phyloP scores from a whole-genome alignment of 2,888 invertebrate genomes.

The Lypha dubia region DNA sequence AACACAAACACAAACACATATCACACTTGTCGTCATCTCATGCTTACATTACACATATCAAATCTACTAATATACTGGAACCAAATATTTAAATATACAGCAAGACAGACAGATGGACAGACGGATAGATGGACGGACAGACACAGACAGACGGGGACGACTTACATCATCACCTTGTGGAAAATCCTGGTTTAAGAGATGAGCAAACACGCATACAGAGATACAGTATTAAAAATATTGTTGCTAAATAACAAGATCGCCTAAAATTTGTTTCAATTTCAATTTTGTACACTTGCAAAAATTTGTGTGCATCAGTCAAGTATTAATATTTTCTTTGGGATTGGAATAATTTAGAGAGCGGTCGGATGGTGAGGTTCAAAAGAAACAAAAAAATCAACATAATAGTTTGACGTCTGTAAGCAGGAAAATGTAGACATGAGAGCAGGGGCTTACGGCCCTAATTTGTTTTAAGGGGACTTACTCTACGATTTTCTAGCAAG shows the following conservation, averaged over 20 bases:
- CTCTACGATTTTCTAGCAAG: too few relatives aligned
- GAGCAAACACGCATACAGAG: neutral
- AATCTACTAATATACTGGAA: neutral
- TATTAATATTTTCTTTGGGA: too few relatives aligned
- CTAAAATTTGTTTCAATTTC: conserved; percentile 18
- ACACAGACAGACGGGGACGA: neutral
- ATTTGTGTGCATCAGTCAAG: too few relatives aligned
- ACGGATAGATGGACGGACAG: too few relatives aligned
- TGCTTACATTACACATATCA: conserved; percentile 29
- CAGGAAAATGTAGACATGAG: too few relatives aligned
- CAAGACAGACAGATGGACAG: too few relatives aligned
- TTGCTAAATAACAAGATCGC: conserved; percentile 57
- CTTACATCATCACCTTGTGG: conserved; percentile 47
- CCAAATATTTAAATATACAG: conserved; percentile 10
- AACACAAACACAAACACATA: conserved; percentile 9
- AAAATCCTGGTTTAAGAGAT: conserved; percentile 19
- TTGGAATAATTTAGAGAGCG: too few relatives aligned
- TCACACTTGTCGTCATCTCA: neutral
- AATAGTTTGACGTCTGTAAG: too few relatives aligned
- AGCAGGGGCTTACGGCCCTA: too few relatives aligned
- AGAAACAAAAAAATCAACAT: too few relatives aligned
- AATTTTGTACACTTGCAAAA: conserved; percentile 48
- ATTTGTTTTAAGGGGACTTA: too few relatives aligned
- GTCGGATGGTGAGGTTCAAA: too few relatives aligned
- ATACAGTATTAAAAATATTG: conserved; percentile 12